These are phyloP conservation scores for Colistium nudipinnis DNA, from an alignment of 2,113 vertebrate species.

Conservation along the genomic window DNA sequence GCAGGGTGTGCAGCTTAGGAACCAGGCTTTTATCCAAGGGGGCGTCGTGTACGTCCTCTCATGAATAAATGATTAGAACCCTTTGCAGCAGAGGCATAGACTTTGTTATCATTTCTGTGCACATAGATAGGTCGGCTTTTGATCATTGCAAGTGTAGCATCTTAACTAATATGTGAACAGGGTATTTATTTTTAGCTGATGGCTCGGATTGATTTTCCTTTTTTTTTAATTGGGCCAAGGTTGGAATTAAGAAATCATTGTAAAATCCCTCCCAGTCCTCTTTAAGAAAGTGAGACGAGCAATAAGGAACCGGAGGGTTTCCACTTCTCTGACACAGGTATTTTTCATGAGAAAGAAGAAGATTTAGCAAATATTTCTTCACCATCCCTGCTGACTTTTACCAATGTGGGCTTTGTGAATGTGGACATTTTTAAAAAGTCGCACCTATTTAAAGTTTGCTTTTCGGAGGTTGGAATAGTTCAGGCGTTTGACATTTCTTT, in stretches of 20 bases:
- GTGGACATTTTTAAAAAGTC: neutral
- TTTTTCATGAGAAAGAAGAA: neutral
- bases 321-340: too few relatives aligned
- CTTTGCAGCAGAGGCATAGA: too few relatives aligned
- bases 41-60: neutral
- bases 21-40: slow-evolving; percentile 12
- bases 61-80: neutral
- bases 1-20: slow-evolving; percentile 19
- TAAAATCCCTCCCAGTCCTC: neutral
- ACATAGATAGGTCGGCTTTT: neutral
- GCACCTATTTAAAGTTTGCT: slow-evolving; percentile 1
- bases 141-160: neutral
- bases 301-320: too few relatives aligned
- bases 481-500: neutral
- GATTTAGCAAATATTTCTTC: neutral
- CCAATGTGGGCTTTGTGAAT: neutral
- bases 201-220: neutral
- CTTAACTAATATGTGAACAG: neutral
- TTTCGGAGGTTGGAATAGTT: neutral
- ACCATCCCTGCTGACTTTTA: neutral
- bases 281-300: too few relatives aligned
- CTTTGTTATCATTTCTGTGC: neutral
- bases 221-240: neutral
- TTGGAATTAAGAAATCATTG: neutral
- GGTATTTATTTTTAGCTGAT: too few relatives aligned